Evolutionary conservation across 2,113 vertebrate genomes (phyloP).

Genomic region (Anseranas semipalmata): DNA sequence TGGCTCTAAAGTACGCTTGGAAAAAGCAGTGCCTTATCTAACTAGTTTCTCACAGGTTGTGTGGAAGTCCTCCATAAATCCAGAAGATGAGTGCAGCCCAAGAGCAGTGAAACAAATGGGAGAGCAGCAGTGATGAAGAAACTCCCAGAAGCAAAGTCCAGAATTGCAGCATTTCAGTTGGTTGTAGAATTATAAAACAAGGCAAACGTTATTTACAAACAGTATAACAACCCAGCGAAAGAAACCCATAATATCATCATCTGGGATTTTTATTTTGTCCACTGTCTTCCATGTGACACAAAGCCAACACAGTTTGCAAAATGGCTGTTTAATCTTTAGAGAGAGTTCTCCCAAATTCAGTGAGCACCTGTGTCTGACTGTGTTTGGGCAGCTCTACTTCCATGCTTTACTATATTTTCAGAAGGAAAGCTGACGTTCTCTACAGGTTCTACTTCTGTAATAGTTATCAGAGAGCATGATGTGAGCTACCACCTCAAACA

Average conservation of each 20-base stretch:
- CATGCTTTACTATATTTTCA: background rate
- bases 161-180: background rate
- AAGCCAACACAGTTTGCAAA: background rate
- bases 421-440: background rate
- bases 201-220: background rate
- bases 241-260: background rate
- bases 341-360: background rate
- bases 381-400: background rate
- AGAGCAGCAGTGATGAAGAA: background rate
- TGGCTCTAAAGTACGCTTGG: background rate
- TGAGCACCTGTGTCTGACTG: background rate
- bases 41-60: rapidly evolving
- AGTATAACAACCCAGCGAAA: background rate
- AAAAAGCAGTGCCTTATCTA: background rate
- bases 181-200: background rate
- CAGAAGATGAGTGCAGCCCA: background rate
- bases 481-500: background rate
- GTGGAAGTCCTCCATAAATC: background rate
- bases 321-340: background rate
- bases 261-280: background rate
- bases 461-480: background rate
- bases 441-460: background rate
- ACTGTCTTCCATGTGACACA: background rate
- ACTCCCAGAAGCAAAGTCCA: background rate
- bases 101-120: too few species aligned